These are phyloP conservation scores for Ganaspis brasiliensis DNA, from an alignment of 2,888 invertebrate genomes.

Conservation along the genomic window DNA sequence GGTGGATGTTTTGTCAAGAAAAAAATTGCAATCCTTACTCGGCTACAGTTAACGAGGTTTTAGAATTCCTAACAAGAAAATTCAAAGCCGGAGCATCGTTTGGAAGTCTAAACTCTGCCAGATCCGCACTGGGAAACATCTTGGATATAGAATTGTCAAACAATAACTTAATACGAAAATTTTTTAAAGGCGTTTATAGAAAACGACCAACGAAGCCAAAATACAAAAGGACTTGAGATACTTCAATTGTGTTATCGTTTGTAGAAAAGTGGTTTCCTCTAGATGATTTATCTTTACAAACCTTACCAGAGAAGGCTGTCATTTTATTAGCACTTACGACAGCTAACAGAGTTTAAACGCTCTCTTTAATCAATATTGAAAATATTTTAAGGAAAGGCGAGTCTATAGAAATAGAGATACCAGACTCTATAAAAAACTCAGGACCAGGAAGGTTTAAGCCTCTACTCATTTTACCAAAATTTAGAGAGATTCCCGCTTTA, in stretches of 20 bases:
- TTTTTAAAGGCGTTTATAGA: conserved; percentile 58
- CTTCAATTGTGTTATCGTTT: conserved; percentile 50
- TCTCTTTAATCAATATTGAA: conserved; percentile 44
- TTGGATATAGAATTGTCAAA: conserved; percentile 41
- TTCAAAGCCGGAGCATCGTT: conserved; percentile 54
- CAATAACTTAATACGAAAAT: conserved; percentile 46
- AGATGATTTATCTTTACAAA: conserved; percentile 46
- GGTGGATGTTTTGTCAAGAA: conserved; percentile 58
- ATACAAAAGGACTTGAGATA: conserved; percentile 55
- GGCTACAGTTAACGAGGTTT: background rate
- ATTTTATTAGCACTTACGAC: conserved; percentile 50
- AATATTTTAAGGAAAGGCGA: conserved; percentile 42
- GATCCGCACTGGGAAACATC: conserved; percentile 57
- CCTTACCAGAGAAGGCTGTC: conserved; percentile 48
- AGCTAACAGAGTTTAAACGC: conserved; percentile 53
- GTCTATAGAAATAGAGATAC: conserved; percentile 51
- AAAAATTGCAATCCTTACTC: conserved; percentile 20
- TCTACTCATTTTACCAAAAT: conserved; percentile 46
- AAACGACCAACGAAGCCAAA: conserved; percentile 52
- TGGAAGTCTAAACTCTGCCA: conserved; percentile 52
- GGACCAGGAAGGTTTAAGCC: conserved; percentile 42
- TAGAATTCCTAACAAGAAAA: conserved; percentile 49
- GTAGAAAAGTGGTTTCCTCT: conserved; percentile 48
- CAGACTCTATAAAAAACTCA: conserved; percentile 52
- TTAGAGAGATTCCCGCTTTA: conserved; percentile 18